These are phyloP conservation scores for Metallyticus violacea DNA, from an alignment of 2,888 invertebrate species.

Conservation along the genomic window DNA sequence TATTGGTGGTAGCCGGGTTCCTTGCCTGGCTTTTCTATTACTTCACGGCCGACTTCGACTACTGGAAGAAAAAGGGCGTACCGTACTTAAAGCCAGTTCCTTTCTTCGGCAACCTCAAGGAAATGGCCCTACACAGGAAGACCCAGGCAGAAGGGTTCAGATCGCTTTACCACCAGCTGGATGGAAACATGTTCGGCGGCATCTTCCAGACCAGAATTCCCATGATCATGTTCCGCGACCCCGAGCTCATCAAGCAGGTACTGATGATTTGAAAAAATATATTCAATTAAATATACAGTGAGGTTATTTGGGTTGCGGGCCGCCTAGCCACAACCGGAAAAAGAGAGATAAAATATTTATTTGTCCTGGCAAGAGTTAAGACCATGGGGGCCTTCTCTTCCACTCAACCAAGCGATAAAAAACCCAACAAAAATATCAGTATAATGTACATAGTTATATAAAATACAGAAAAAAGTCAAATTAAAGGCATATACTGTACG, in stretches of 20 bases:
- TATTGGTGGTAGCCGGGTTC: neutral
- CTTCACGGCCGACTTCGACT: constrained; percentile 22
- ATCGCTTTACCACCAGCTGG: constrained; percentile 3
- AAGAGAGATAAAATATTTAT: too few relatives aligned
- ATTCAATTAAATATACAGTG: too few relatives aligned
- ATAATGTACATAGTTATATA: too few relatives aligned
- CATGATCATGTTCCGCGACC: constrained; percentile 56
- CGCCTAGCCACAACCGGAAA: too few relatives aligned
- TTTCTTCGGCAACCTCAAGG: constrained; percentile 25
- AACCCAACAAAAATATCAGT: too few relatives aligned
- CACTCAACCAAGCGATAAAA: too few relatives aligned
- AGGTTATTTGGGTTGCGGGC: too few relatives aligned
- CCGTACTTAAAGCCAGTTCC: constrained; percentile 19
- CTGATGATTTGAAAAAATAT: too few relatives aligned
- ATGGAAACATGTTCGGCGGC: constrained; percentile 9
- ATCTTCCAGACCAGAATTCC: constrained; percentile 18
- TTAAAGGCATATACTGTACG: too few relatives aligned
- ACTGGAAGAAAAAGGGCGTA: constrained; percentile 23
- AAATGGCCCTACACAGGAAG: constrained; percentile 12
- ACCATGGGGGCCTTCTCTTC: too few relatives aligned
- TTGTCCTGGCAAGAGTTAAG: too few relatives aligned
- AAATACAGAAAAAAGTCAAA: too few relatives aligned
- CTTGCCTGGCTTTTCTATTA: constrained; percentile 15
- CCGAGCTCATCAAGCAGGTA: constrained; percentile 55
- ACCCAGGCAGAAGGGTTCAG: constrained; percentile 8